Evolutionary conservation across 2,888 invertebrate species (phyloP), one percentile per base, ranked within the genome.

Genomic region (Timandra comae): DNA sequence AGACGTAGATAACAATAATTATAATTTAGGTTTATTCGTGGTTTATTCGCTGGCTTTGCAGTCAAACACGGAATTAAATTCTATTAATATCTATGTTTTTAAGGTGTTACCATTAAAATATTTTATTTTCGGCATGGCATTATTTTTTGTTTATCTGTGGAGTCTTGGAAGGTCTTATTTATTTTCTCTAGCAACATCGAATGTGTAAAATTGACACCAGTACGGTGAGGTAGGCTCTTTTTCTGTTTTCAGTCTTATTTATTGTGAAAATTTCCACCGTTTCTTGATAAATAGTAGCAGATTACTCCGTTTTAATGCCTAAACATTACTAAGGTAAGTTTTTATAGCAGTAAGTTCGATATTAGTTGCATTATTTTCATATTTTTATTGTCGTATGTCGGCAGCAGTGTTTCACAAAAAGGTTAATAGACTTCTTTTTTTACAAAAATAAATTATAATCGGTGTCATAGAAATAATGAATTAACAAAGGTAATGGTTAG

Each of bases 181-280:
- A n/a, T n/a, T n/a, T n/a, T n/a, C 67, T 66, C 65, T 57, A 8
- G 70, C 59, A 75, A 74, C 63, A 74, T 55, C 56, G 45, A 44
- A 56, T n/a, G 16, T 16, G 16, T 56, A 62, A 69, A 80, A 69
- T 72, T 84, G 84, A 84, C 84, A 81, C 75, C 61, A 68, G 78
- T 74, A 78, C 76, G 75, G 84, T 82, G 84, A 84, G 85, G 81
- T 79, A 81, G 84, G 76, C 79, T 77, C 75, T 79, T 85, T 79
- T 84, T 84, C 84, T 85, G 84, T 84, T 86, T 85, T 85, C 80
- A 79, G 72, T 56, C 71, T 52, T 72, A 80, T 75, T 78, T 80
- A 77, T 76, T 66, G 76, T 75, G 66, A 75, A 76, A 79, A 78
- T 70, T 74, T 68, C 63, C 68, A 63, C 58, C 71, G 58, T 72